Evolutionary conservation across 2,888 invertebrate species (phyloP).

Genomic region (Ischnus inquisitorius): DNA sequence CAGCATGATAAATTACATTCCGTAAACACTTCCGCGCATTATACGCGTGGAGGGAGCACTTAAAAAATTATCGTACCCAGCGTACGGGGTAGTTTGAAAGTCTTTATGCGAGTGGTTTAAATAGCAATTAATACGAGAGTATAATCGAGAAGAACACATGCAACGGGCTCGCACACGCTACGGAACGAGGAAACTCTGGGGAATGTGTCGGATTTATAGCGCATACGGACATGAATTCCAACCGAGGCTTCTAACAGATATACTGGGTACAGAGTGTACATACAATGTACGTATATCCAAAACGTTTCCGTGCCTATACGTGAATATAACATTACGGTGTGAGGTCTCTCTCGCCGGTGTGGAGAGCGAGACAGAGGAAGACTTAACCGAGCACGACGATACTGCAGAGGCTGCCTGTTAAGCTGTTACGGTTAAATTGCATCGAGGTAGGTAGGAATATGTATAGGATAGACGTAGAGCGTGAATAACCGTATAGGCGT

Average conservation of each 20-base stretch:
- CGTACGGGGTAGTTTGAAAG: not conserved
- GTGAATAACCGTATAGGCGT: conserved; percentile 42
- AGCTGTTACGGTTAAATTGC: conserved; percentile 72
- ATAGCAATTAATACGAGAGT: conserved; percentile 21
- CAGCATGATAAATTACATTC: not conserved
- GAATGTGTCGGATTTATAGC: conserved; percentile 34
- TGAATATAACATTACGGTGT: conserved; percentile 29
- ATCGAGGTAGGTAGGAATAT: conserved; percentile 49
- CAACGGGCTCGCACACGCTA: not conserved
- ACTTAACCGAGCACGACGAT: conserved; percentile 66
- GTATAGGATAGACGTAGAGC: conserved; percentile 40
- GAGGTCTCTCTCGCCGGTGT: not conserved
- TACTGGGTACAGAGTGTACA: not conserved
- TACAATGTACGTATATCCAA: not conserved
- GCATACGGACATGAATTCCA: conserved; percentile 26
- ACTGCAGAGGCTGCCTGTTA: conserved; percentile 66
- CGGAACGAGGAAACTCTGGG: conserved; percentile 58
- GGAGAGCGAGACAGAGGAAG: conserved; percentile 48
- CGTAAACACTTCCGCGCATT: not conserved
- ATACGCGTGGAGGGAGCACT: not conserved
- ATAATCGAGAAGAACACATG: conserved; percentile 6
- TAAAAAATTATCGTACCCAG: conserved; percentile 17
- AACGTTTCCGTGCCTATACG: conserved; percentile 32
- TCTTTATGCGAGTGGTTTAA: conserved; percentile 3
- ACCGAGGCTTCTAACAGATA: conserved; percentile 11